phyloP scores from a whole-genome alignment of 2,888 invertebrate species.

The Tinea semifulvella region DNA sequence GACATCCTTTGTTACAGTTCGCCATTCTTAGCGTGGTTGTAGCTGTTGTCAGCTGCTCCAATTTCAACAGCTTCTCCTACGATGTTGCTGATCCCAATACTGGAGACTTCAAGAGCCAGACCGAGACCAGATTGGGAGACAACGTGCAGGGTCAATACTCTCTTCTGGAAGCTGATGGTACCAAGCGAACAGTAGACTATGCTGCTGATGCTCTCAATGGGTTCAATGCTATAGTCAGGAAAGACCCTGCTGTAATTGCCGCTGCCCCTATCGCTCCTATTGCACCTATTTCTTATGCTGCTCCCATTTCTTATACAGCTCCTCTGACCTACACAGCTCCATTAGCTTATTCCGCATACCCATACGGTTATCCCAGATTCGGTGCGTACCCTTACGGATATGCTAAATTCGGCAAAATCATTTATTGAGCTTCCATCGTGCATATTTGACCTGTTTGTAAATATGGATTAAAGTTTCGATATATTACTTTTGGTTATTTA shows the following conservation, averaged over 20 bases:
- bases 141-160: slow-evolving; percentile 65
- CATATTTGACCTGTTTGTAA: slow-evolving; percentile 9
- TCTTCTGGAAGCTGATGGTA: slow-evolving; percentile 61
- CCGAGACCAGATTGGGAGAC: slow-evolving; percentile 55
- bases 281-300: slow-evolving; percentile 18
- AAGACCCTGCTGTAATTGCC: slow-evolving; percentile 47
- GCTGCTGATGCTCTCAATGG: slow-evolving; percentile 58
- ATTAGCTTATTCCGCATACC: slow-evolving; percentile 22
- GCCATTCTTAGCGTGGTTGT: slow-evolving; percentile 37
- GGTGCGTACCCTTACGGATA: slow-evolving; percentile 22
- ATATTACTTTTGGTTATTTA: slow-evolving; percentile 2
- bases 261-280: slow-evolving; percentile 28
- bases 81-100: slow-evolving; percentile 65
- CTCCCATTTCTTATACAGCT: slow-evolving; percentile 21
- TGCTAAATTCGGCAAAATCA: slow-evolving; percentile 17
- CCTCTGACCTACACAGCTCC: slow-evolving; percentile 24
- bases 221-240: slow-evolving; percentile 65
- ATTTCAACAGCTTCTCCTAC: slow-evolving; percentile 58
- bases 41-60: slow-evolving; percentile 30
- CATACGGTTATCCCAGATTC: slow-evolving; percentile 8
- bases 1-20: slow-evolving; percentile 39
- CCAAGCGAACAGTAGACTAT: slow-evolving; percentile 63
- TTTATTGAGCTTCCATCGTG: not conserved
- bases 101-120: slow-evolving; percentile 64
- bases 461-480: slow-evolving; percentile 1